Base-by-base conservation (phyloP, 2,888 invertebrate species). In the Hoplodrina ambigua region DNA sequence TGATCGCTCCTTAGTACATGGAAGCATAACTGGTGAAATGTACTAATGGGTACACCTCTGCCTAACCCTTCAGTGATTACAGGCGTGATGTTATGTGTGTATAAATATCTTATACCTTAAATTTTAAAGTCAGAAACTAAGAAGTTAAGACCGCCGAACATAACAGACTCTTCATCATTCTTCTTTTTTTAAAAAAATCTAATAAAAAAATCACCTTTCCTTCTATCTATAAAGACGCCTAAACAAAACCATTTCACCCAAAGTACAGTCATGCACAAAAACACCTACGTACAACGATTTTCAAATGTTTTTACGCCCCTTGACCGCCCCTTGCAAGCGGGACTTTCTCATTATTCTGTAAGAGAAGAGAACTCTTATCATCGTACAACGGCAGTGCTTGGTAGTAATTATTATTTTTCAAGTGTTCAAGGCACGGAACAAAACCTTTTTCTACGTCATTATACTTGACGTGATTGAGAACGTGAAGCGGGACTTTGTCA, bases 331-430 rank as follows among this genome's bases (percentile, higher is more conserved):
- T 56, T 54, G 69, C 69, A 19, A 69, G 77, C 70, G 59, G 72
- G 82, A 55, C 58, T 61, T 64, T 81, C 81, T 83, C 78, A 81
- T 82, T 82, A 82, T 62, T 69, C 54, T 44, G 62, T 65, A 57
- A 60, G 79, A 76, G 68, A 69, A 82, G 76, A 73, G 76, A 73
- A 75, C 84, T 69, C 83, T 83, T 75, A 66, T 84, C 84, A 81
- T 62, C 63, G 57, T 49, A 82, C 77, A 84, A 79, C 77, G 81
- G 69, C 30, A 77, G 77, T 69, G 57, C 78, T 77, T 72, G 58
- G 71, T 20, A 79, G 81, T 82, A 84, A 84, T 84, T 82, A 84
- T 84, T 82, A 84, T 84, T 81, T 80, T 72, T 69, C 68, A 80
- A 84, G 82, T 58, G 55, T 17, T 63, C 61, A 50, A 74, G 64